Base-by-base conservation (phyloP, 2,888 invertebrate species). In the Zonitis immaculata region DNA sequence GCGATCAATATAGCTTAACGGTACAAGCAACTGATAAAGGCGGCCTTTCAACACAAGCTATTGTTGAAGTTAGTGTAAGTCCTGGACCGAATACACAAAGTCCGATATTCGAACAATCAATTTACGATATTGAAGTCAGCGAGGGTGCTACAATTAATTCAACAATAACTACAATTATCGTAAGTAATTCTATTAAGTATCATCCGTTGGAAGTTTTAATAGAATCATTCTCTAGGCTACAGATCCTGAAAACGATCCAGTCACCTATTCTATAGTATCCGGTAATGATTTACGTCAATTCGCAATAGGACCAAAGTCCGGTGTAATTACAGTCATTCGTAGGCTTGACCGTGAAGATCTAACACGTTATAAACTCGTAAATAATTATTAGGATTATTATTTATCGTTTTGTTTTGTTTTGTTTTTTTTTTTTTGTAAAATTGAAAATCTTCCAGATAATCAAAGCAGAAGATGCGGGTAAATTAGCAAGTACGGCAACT, bases 211-310 rank as follows among this genome's bases (percentile, higher is more conserved):
- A 47, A 25, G 14, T 47, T 14, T 27, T 14, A 42, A 4, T 47
- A 43, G 6, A 18, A 8, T 42, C n/a, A n/a, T n/a, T n/a, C 46
- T 51, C 50, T 70, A 88, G 86, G 93, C 93, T n/a, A 80, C 85
- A 66, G 92, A 93, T 76, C 92, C 92, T 11, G 93, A 93, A 77
- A 89, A 89, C 66, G 92, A 93, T 74, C 87, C 86, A 0, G 89
- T 94, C 2, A 83, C 85, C 0, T 94, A 93, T 72, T 88, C 89
- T 2, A 91, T 94, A 48, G 80, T 86, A n/a, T 90, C 90, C 0
- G 94, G 93, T 25, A 93, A 94, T 67, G 91, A 92, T 71, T 78
- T 92, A n/a, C 80, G 89, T 6, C 93, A 93, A 71, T 95, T 95
- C 73, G 82, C 86, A 0, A 87, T 95, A 51, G 91, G 92, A 22